Evolutionary conservation across 2,888 invertebrate species (phyloP).

Genomic region (Acleris literana): DNA sequence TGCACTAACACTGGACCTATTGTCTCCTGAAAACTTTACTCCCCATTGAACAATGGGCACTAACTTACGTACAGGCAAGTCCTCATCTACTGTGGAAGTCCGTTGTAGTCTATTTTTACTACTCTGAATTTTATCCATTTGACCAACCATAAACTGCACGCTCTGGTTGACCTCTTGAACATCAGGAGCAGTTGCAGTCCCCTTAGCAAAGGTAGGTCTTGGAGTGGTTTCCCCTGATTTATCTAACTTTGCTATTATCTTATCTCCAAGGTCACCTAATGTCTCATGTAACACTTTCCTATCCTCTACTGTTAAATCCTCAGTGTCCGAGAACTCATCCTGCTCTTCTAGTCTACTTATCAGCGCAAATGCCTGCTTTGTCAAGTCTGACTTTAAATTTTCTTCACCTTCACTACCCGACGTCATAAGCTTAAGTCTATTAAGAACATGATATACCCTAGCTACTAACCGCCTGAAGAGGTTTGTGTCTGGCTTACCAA

Average conservation of each 20-base stretch:
- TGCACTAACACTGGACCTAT: background rate
- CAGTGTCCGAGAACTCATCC: background rate
- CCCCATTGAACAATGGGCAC: constrained; percentile 12
- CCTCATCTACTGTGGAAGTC: constrained; percentile 6
- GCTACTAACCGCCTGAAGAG: background rate
- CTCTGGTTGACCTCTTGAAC: background rate
- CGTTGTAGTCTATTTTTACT: background rate
- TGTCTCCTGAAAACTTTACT: background rate
- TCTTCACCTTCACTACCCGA: background rate
- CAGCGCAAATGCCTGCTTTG: background rate
- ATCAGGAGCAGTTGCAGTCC: background rate
- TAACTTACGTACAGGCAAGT: background rate
- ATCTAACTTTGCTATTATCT: background rate
- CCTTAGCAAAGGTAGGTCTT: no score
- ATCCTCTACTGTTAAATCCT: constrained; percentile 2
- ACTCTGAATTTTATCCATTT: background rate
- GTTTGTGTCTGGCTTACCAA: background rate
- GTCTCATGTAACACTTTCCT: constrained; percentile 10
- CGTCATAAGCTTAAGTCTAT: background rate
- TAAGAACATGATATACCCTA: constrained; percentile 1
- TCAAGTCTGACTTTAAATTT: background rate
- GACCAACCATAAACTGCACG: background rate
- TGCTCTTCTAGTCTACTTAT: background rate
- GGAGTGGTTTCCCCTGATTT: background rate
- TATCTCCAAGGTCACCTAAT: constrained; percentile 14